Evolutionary conservation across 2,888 invertebrate species (phyloP).

Genomic region (Mesochorus sp.): DNA sequence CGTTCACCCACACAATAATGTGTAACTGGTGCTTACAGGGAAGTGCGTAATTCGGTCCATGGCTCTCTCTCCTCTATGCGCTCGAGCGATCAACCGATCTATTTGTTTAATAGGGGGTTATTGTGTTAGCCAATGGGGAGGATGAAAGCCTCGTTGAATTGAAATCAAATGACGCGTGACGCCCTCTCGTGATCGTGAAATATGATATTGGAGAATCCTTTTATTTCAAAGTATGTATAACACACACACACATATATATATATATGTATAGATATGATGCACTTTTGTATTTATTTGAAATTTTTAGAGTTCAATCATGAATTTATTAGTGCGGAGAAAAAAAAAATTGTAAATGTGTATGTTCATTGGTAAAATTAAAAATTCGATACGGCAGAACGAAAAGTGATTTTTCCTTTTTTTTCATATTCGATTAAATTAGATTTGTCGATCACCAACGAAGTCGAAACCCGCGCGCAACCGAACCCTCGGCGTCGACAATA

Average conservation of each 20-base stretch:
- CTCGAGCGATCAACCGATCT: slow-evolving; percentile 62
- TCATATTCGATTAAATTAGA: slow-evolving; percentile 12
- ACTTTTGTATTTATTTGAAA: neutral
- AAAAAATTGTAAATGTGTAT: neutral
- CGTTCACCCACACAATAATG: slow-evolving; percentile 44
- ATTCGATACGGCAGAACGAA: neutral
- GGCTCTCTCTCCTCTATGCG: slow-evolving; percentile 30
- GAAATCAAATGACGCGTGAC: slow-evolving; percentile 68
- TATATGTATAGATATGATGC: neutral
- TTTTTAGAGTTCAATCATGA: neutral
- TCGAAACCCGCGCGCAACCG: slow-evolving; percentile 8
- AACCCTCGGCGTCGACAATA: neutral
- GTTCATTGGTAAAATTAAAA: neutral
- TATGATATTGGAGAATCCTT: neutral
- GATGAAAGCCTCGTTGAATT: slow-evolving; percentile 62
- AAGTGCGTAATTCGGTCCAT: slow-evolving; percentile 55
- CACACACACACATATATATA: neutral
- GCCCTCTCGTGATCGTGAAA: slow-evolving; percentile 21
- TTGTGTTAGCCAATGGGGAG: slow-evolving; percentile 62
- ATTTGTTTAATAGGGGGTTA: slow-evolving; percentile 70
- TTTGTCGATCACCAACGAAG: slow-evolving; percentile 12
- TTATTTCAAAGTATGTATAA: neutral
- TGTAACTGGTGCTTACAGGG: slow-evolving; percentile 23
- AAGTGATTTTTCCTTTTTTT: neutral
- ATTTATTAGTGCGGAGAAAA: neutral